Base-by-base conservation (phyloP, 2,888 invertebrate species). In the Hemicrepidius hirtus region DNA sequence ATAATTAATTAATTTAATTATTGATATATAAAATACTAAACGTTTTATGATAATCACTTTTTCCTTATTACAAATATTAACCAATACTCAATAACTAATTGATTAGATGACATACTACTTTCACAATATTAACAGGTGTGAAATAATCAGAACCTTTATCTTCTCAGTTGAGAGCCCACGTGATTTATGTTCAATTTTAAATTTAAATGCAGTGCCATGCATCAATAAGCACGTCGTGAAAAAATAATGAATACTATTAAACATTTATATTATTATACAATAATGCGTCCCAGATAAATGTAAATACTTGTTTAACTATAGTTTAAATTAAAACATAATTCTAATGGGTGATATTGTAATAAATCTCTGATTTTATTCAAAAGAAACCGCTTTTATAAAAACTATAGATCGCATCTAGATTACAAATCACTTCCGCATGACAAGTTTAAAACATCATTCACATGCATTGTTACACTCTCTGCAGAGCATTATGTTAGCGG, bases 171-270 rank as follows among this genome's bases (percentile, higher is more conserved):
- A 53, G 53, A 53, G 28, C 53, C 53, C 32, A 53, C 53, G 53
- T 28, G 53, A 53, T 53, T 53, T 53, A 53, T 53, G 53, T 53
- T 32, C 53, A 53, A 53, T 32, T 21, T 53, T 53, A 53, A 53
- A 53, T 53, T 53, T 53, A 53, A 53, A 53, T 53, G 53, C 53
- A 53, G 28, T 53, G 28, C 53, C 28, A 53, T 53, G 53, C 53
- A 53, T 53, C 53, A 53, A 32, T 53, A 53, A 53, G 24, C 53
- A 28, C 13, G 53, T 32, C 53, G 53, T 24, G 24, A 53, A 53
- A 49, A 53, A 53, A 53, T 53, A 53, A 53, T 53, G 53, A 53
- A 53, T 53, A 53, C 53, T 28, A 53, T 53, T 53, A 53, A 13
- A 53, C 13, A 13, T 21, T n/a, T 49, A n/a, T 53, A 28, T 53